These are phyloP conservation scores for Cairina moschata DNA, from an alignment of 2,113 vertebrate genomes.

Conservation along the genomic window DNA sequence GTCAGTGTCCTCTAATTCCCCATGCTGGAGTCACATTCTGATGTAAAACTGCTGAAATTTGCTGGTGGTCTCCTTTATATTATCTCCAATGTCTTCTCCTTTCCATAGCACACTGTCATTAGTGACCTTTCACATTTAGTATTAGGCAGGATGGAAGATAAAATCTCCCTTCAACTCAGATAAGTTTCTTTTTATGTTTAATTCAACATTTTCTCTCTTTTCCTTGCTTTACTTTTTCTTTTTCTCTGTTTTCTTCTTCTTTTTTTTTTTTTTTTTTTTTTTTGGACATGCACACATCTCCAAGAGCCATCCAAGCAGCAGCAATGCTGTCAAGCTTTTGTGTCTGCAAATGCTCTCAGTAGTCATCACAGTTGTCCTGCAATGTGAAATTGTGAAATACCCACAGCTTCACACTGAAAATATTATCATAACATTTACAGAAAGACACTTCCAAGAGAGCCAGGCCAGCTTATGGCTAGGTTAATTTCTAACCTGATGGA, in stretches of 20 bases:
- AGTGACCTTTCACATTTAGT: constrained; percentile 14
- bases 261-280: not conserved
- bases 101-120: fast-evolving
- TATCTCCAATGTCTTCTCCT: not conserved
- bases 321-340: not conserved
- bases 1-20: not conserved
- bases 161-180: not conserved
- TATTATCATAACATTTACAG: not conserved
- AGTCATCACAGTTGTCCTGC: not conserved
- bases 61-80: not conserved
- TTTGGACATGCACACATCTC: not conserved
- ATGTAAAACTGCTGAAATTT: not conserved
- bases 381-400: constrained; percentile 35
- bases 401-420: not conserved
- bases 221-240: no score
- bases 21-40: not conserved
- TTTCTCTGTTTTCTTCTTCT: no score
- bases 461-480: not conserved
- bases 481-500: not conserved
- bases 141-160: not conserved
- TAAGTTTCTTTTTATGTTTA: not conserved
- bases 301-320: not conserved
- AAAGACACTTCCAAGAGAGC: not conserved
- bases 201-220: not conserved
- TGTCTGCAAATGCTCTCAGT: not conserved